phyloP scores from a whole-genome alignment of 2,888 invertebrate genomes.

The Tuta absoluta region DNA sequence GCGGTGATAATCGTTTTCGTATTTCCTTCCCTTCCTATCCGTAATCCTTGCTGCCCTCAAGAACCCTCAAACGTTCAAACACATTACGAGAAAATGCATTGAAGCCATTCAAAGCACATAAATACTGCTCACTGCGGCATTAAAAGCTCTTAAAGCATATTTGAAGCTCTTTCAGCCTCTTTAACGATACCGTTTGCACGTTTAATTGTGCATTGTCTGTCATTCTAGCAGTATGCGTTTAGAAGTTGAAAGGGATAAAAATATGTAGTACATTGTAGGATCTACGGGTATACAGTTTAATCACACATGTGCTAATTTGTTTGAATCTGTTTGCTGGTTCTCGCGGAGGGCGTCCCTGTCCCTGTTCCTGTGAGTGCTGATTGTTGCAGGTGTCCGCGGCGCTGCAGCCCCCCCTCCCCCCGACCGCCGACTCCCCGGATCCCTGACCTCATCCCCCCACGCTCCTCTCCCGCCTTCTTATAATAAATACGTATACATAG shows the following conservation, averaged over 20 bases:
- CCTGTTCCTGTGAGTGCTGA: neutral
- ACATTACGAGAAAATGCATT: no score
- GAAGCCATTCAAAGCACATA: no score
- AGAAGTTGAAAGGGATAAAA: no score
- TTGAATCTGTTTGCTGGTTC: neutral
- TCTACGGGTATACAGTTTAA: no score
- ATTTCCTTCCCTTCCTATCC: neutral
- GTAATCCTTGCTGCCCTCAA: neutral
- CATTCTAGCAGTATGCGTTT: no score
- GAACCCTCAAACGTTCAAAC: neutral
- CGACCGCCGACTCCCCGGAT: neutral
- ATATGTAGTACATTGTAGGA: no score
- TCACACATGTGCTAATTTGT: neutral
- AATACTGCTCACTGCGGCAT: no score
- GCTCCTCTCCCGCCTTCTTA: neutral
- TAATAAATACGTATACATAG: slow-evolving; percentile 21
- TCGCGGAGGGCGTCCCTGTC: neutral
- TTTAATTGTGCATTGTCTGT: no score
- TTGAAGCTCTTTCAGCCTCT: no score
- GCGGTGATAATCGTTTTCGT: slow-evolving; percentile 8
- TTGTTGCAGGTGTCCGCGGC: slow-evolving; percentile 7
- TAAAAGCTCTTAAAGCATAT: no score
- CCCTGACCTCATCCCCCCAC: neutral
- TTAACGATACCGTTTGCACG: no score
- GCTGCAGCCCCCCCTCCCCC: neutral